Evolutionary conservation across 1,140 invertebrate species (phyloP), one percentile per base, ranked within the genome.

Genomic region (Megalonaias nervosa): DNA sequence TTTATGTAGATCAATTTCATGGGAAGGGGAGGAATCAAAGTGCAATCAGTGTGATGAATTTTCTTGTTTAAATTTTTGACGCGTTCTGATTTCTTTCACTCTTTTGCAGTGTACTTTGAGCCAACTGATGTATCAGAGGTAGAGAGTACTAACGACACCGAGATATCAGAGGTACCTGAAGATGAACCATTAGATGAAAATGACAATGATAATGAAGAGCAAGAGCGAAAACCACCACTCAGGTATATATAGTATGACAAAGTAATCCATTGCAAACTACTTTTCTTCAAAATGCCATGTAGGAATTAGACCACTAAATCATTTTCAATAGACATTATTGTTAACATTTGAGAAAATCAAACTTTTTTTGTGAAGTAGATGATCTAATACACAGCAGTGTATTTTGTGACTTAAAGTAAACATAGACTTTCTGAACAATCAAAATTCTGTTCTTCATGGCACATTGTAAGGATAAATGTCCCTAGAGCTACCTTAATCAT

Each of bases 161-260:
- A 87, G 17, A 73, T 81, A 21, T 71, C 81, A 56, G 84, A 84
- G 59, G 75, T 81, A 16, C 62, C 77, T 9, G 80, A 82, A 26
- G 81, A 81, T 62, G 82, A 81, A 56, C 48, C 61, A 19, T 70
- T 68, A 23, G 68, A 67, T 21, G 81, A 84, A n/a, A 85, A 83
- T 68, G 80, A 79, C 69, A 77, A 82, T 59, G 86, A 89, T 69
- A 80, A 84, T 67, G 86, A 87, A 23, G 87, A 87, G 4, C 26
- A 68, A 59, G 83, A 85, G 0, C 80, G 78, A 68, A 89, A 89
- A 77, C 89, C 89, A 62, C 89, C 89, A n/a, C 85, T 90, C 19
- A 90, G 89, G 89, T 90, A 70, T n/a, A 59, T 38, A 2, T 61
- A 38, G 38, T 19, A 16, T 21, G 26, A 67, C 9, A 13, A 23